Conservation (phyloP, 2,888 invertebrate genomes). For the Ceraclea dissimilis region DNA sequence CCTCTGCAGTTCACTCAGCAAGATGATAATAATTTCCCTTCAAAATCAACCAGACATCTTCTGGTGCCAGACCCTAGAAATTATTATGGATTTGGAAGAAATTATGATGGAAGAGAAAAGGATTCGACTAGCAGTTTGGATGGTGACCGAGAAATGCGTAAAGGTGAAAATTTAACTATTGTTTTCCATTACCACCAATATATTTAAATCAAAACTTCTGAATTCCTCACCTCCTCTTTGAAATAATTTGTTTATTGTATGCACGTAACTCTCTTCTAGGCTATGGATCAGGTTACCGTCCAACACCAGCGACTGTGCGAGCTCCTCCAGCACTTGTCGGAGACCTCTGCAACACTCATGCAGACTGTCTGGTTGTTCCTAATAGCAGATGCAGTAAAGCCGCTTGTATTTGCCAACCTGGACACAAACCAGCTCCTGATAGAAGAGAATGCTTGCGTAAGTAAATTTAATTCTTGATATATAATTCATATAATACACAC, state of each 20-base stretch:
- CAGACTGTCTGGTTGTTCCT: constrained; percentile 57
- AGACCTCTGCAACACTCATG: constrained; percentile 57
- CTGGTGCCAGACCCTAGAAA: constrained; percentile 50
- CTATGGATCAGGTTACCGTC: constrained; percentile 39
- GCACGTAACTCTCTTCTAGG: too few species aligned
- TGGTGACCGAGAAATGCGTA: constrained; percentile 21
- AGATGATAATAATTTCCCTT: constrained; percentile 54
- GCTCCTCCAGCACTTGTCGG: constrained; percentile 57
- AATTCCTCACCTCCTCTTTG: too few species aligned
- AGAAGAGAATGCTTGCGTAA: constrained; percentile 45
- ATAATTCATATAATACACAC: constrained; percentile 2
- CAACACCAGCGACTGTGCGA: constrained; percentile 57
- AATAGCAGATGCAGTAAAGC: constrained; percentile 67
- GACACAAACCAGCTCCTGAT: constrained; percentile 41
- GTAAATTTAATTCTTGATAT: constrained; percentile 27
- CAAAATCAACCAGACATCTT: constrained; percentile 61
- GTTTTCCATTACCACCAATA: neutral
- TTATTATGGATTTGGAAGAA: constrained; percentile 35
- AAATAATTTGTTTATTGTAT: too few species aligned
- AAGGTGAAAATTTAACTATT: constrained; percentile 18
- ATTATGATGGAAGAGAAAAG: constrained; percentile 24
- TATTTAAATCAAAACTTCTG: neutral
- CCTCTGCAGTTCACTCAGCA: constrained; percentile 58
- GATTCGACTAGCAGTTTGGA: constrained; percentile 25
- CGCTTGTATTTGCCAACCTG: constrained; percentile 66